These are phyloP conservation scores for Autographa gamma DNA, from an alignment of 2,888 invertebrate genomes.

Conservation along the genomic window DNA sequence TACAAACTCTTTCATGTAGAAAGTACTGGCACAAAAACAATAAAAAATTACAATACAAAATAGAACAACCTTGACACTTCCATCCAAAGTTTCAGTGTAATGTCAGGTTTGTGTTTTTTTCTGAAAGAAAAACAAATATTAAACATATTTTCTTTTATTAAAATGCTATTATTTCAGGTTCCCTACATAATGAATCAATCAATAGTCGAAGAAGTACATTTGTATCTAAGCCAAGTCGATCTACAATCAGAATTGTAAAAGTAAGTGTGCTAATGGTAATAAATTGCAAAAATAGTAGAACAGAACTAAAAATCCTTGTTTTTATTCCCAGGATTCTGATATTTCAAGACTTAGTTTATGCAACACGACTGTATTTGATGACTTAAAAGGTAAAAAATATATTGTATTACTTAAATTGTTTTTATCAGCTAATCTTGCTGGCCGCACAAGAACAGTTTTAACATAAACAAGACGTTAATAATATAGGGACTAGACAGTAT, in stretches of 20 bases:
- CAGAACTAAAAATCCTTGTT: background rate
- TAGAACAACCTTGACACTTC: constrained; percentile 74
- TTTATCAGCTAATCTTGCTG: background rate
- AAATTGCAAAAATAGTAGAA: constrained; percentile 10
- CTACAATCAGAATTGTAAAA: constrained; percentile 82
- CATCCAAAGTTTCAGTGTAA: constrained; percentile 87
- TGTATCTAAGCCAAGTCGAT: constrained; percentile 80
- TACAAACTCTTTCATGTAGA: constrained; percentile 22
- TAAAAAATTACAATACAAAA: constrained; percentile 50
- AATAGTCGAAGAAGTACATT: constrained; percentile 83
- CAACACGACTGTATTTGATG: constrained; percentile 74
- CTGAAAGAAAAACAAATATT: constrained; percentile 41
- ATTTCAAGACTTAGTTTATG: constrained; percentile 74
- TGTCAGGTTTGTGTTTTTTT: constrained; percentile 82
- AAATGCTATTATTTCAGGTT: constrained; percentile 71
- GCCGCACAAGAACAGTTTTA: no score
- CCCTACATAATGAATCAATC: constrained; percentile 85
- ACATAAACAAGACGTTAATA: no score
- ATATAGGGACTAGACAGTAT: no score
- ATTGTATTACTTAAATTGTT: background rate
- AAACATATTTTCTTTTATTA: constrained; percentile 19
- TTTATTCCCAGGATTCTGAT: constrained; percentile 73
- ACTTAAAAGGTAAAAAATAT: constrained; percentile 73
- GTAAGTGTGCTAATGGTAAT: constrained; percentile 64
- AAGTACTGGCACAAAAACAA: constrained; percentile 42